Evolutionary conservation across 2,113 vertebrate genomes (phyloP).

Genomic region (Porphyrio hochstetteri): DNA sequence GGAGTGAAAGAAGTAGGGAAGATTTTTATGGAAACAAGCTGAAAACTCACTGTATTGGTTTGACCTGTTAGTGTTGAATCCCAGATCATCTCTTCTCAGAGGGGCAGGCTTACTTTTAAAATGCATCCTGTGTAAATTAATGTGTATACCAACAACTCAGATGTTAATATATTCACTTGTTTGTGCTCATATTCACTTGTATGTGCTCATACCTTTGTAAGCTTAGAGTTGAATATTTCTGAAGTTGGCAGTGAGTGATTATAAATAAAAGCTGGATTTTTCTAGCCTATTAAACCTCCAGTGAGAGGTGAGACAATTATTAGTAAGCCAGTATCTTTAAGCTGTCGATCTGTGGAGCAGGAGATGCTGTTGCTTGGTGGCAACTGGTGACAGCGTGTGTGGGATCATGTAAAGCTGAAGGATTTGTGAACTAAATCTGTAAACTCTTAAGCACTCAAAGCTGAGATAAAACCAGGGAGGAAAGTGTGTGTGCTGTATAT

Average conservation of each 20-base stretch:
- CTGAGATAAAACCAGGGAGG: background rate
- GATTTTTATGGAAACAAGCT: background rate
- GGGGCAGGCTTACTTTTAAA: background rate
- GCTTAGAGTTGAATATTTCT: background rate
- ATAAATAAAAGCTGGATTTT: background rate
- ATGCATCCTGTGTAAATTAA: background rate
- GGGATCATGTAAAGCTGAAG: slow-evolving; percentile 14
- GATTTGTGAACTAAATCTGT: slow-evolving; percentile 43
- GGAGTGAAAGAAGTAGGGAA: background rate
- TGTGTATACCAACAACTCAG: background rate
- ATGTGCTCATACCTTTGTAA: background rate
- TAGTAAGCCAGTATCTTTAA: background rate
- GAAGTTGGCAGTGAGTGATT: background rate
- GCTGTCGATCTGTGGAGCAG: background rate
- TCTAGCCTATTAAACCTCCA: background rate
- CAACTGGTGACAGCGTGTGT: background rate
- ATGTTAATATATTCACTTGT: background rate
- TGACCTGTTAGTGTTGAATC: background rate
- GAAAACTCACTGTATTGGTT: background rate
- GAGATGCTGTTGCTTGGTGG: background rate
- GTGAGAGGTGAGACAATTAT: background rate
- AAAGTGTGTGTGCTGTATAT: background rate
- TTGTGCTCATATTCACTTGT: background rate
- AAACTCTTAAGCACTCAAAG: background rate
- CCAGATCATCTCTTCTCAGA: background rate